Evolutionary conservation across 2,797 vertebrate genomes (phyloP).

Genomic region (Echiichthys vipera): DNA sequence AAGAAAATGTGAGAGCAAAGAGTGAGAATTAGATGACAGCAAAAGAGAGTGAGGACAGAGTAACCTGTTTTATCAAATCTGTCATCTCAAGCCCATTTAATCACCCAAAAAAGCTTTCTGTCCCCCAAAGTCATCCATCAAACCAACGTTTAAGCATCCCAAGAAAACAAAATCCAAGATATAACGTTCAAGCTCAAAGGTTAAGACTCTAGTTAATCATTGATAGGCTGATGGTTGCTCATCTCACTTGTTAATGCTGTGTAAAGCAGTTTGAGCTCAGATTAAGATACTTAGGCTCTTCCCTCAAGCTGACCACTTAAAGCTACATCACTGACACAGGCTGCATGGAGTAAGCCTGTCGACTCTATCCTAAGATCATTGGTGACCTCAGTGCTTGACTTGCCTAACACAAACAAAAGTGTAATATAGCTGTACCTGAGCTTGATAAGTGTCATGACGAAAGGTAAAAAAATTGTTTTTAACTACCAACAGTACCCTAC

Average conservation of each 20-base stretch:
- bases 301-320: slow-evolving; percentile 29
- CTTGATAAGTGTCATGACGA: background rate
- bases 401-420: slow-evolving; percentile 9
- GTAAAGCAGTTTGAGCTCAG: slow-evolving; percentile 43
- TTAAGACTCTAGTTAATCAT: slow-evolving; percentile 41
- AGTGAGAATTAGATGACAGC: background rate
- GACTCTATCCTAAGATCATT: slow-evolving; percentile 7
- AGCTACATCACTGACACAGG: slow-evolving; percentile 24
- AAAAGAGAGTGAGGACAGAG: background rate
- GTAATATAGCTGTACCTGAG: background rate
- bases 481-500: background rate
- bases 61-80: background rate
- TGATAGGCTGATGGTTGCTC: slow-evolving; percentile 37
- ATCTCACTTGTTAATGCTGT: slow-evolving; percentile 43
- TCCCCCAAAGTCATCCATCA: background rate
- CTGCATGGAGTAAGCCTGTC: slow-evolving; percentile 9
- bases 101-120: background rate
- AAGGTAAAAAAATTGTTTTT: background rate
- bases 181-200: background rate
- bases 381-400: slow-evolving; percentile 9
- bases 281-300: slow-evolving; percentile 46
- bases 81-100: background rate
- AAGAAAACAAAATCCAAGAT: slow-evolving; percentile 21
- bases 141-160: background rate
- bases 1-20: slow-evolving; percentile 8